Evolutionary conservation across 2,113 vertebrate genomes (phyloP).

Genomic region (Delphinapterus leucas): DNA sequence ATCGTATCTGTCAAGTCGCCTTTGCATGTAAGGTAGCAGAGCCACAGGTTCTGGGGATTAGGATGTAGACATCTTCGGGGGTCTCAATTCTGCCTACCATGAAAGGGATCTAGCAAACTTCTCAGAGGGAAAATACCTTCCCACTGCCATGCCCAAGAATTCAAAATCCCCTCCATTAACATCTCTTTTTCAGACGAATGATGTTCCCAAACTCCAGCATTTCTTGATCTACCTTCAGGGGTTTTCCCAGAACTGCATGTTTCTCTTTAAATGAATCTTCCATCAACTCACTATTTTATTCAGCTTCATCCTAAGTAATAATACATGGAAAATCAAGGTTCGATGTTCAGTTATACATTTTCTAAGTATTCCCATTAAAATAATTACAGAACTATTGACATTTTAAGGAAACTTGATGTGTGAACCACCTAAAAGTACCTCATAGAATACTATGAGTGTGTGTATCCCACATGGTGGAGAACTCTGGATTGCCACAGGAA

Average conservation of each 20-base stretch:
- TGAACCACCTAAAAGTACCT: neutral
- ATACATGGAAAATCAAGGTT: neutral
- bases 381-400: neutral
- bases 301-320: neutral
- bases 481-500: neutral
- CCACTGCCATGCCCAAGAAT: rapidly evolving
- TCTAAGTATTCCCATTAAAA: neutral
- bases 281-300: neutral
- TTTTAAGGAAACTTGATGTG: neutral
- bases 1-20: too few relatives aligned
- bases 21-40: neutral
- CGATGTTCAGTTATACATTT: neutral
- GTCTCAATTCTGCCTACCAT: neutral
- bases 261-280: neutral
- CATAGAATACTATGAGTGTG: rapidly evolving
- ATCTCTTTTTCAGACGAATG: neutral
- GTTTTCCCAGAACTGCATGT: neutral
- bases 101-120: neutral
- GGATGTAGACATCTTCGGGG: neutral
- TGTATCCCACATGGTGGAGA: rapidly evolving
- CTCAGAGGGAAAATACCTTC: neutral
- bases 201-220: neutral
- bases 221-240: neutral
- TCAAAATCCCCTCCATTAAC: neutral
- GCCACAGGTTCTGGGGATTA: neutral